phyloP scores from a whole-genome alignment of 2,113 vertebrate genomes.

The Otus sunia region DNA sequence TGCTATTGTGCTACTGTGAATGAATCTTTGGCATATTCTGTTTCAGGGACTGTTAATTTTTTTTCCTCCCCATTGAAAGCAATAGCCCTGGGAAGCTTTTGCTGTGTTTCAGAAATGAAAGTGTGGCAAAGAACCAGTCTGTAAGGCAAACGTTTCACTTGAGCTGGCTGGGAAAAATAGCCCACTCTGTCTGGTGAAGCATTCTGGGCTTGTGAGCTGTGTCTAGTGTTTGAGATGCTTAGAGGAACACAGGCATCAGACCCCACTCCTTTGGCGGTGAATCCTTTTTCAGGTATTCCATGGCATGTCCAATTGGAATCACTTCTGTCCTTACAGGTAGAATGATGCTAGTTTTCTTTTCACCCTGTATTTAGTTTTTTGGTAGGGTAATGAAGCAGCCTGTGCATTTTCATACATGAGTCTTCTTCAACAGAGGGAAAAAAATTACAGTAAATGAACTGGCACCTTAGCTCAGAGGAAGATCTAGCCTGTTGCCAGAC shows the following conservation, averaged over 20 bases:
- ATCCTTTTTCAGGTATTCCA: accelerated
- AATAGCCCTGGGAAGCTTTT: not conserved
- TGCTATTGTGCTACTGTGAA: not conserved
- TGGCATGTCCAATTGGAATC: not conserved
- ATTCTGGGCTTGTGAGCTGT: slow-evolving; percentile 52
- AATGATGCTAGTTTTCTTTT: not conserved
- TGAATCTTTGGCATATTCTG: not conserved
- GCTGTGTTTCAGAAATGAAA: slow-evolving; percentile 48
- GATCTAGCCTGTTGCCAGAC: too few species aligned
- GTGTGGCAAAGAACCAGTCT: slow-evolving; percentile 3
- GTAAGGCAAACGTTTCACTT: slow-evolving; percentile 45
- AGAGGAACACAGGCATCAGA: not conserved
- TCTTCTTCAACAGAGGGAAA: not conserved
- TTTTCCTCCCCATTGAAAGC: not conserved
- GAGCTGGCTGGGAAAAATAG: slow-evolving; percentile 39
- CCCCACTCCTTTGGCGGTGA: not conserved
- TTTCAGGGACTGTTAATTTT: not conserved
- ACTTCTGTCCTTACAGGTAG: not conserved
- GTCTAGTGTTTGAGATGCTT: not conserved
- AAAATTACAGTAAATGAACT: not conserved
- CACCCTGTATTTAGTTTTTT: not conserved
- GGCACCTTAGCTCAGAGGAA: not conserved
- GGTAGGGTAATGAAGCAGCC: not conserved
- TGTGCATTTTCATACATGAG: accelerated
- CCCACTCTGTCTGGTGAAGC: slow-evolving; percentile 1